phyloP scores from a whole-genome alignment of 2,113 vertebrate genomes.

The Nycticebus coucang region DNA sequence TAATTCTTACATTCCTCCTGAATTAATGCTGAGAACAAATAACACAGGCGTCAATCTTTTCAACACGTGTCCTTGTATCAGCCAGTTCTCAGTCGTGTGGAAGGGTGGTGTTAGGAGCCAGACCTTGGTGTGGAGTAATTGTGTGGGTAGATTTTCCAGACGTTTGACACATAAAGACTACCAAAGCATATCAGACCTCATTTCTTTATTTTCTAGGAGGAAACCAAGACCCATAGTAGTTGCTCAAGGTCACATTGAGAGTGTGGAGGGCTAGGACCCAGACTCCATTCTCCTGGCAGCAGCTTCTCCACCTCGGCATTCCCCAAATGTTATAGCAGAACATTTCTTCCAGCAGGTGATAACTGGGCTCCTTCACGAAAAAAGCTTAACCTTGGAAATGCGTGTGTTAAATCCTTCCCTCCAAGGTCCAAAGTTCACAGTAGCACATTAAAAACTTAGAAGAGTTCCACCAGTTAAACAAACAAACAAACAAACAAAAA shows the following conservation, averaged over 20 bases:
- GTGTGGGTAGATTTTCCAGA: slow-evolving; percentile 1
- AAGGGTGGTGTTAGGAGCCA: background rate
- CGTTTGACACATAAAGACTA: background rate
- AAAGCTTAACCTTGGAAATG: slow-evolving; percentile 7
- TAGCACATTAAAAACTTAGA: background rate
- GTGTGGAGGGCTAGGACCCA: background rate
- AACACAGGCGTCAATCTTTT: background rate
- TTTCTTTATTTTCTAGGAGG: slow-evolving; percentile 38
- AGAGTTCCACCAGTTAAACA: background rate
- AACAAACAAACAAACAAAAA: too few relatives aligned
- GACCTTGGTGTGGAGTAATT: background rate
- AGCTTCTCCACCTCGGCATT: slow-evolving; percentile 20
- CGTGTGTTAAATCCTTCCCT: background rate
- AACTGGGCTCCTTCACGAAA: background rate
- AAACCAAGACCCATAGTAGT: background rate
- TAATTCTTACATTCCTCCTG: slow-evolving; percentile 27
- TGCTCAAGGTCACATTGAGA: background rate
- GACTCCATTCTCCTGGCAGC: background rate
- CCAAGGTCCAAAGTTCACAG: background rate
- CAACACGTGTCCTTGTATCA: background rate
- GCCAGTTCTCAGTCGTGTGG: background rate
- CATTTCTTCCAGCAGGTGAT: background rate
- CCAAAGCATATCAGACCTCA: background rate
- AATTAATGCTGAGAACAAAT: background rate
- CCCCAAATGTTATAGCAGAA: background rate